Conservation (phyloP, 1,140 invertebrate species). For the Zaprionus vittiger region DNA sequence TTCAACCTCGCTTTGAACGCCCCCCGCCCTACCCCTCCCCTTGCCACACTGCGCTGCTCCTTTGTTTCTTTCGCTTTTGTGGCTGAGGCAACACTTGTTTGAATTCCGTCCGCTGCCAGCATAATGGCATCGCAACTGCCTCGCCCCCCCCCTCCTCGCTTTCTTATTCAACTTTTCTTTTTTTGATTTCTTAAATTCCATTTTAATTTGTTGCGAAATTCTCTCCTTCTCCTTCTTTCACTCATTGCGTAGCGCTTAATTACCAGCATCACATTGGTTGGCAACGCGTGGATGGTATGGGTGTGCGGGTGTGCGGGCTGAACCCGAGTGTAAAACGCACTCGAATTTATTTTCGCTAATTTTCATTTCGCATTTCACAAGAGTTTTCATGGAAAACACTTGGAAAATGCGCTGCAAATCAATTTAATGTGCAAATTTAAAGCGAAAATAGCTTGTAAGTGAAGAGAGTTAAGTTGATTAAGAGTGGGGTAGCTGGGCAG, state of each 20-base stretch:
- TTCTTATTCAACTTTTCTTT: slow-evolving; percentile 13
- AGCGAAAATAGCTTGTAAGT: neutral
- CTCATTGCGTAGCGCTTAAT: slow-evolving; percentile 66
- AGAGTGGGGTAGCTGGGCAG: neutral
- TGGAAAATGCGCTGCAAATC: slow-evolving; percentile 12
- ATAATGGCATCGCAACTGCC: slow-evolving; percentile 30
- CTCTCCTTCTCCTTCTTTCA: slow-evolving; percentile 15
- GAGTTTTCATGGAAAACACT: slow-evolving; percentile 10
- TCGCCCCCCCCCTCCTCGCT: slow-evolving; percentile 16
- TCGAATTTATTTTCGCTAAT: slow-evolving; percentile 67
- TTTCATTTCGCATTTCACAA: slow-evolving; percentile 24
- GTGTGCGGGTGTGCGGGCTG: neutral
- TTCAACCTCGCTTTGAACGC: neutral
- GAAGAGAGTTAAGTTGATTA: neutral
- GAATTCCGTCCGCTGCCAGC: slow-evolving; percentile 34
- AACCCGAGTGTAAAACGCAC: slow-evolving; percentile 42
- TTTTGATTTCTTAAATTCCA: slow-evolving; percentile 64
- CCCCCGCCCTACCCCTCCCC: neutral
- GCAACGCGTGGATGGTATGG: slow-evolving; percentile 5
- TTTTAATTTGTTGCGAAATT: slow-evolving; percentile 73
- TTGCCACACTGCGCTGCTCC: neutral
- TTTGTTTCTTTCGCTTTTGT: slow-evolving; percentile 3
- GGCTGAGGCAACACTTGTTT: slow-evolving; percentile 50
- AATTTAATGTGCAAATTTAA: slow-evolving; percentile 1
- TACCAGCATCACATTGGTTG: slow-evolving; percentile 70